These are phyloP conservation scores for Catharus minimus DNA, from an alignment of 2,113 vertebrate species.

Conservation along the genomic window DNA sequence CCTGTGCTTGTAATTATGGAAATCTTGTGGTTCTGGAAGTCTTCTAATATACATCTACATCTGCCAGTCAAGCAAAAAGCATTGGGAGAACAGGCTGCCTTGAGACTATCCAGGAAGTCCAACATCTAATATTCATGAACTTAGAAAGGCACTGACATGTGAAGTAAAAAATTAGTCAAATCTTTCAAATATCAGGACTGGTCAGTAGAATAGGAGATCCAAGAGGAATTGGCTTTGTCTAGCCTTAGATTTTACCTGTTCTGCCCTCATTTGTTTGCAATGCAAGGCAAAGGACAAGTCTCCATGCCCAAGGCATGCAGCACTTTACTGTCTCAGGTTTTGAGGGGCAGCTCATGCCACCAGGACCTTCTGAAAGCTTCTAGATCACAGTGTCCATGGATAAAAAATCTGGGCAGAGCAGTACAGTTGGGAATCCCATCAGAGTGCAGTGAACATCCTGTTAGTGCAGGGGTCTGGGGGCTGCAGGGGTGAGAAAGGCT, in stretches of 20 bases:
- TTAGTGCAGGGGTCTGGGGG: neutral
- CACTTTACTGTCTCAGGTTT: neutral
- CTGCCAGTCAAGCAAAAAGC: neutral
- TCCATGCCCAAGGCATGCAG: neutral
- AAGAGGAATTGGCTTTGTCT: neutral
- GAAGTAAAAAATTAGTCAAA: neutral
- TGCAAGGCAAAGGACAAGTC: neutral
- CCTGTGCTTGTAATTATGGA: neutral
- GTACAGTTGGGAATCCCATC: neutral
- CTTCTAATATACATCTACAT: neutral
- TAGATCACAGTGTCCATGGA: neutral
- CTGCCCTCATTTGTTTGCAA: fast-evolving
- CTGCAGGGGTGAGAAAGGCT: slow-evolving; percentile 12
- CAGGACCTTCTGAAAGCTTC: neutral
- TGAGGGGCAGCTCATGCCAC: neutral
- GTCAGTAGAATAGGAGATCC: neutral
- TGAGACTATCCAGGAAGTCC: neutral
- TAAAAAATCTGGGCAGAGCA: neutral
- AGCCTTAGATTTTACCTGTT: neutral
- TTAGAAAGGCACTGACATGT: neutral
- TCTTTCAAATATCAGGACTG: neutral
- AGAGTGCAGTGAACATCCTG: neutral
- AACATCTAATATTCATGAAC: neutral
- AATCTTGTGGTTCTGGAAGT: neutral
- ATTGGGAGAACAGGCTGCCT: neutral